Evolutionary conservation across 2,888 invertebrate species (phyloP).

Genomic region (Eilema griseolum): DNA sequence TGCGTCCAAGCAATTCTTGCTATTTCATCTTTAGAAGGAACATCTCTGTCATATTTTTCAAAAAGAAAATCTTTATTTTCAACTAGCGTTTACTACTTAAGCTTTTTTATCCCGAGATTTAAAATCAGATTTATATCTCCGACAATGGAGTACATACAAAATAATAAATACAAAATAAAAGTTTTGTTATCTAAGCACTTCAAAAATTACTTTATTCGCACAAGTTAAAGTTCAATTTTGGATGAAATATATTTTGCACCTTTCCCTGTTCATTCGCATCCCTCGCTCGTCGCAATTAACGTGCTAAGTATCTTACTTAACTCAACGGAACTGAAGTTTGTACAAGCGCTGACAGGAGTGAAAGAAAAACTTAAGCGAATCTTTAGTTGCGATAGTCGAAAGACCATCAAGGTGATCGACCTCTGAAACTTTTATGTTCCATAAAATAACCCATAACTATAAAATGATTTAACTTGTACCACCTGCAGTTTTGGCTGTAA

Average conservation of each 20-base stretch:
- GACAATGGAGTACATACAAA: slow-evolving; percentile 26
- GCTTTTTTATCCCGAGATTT: slow-evolving; percentile 17
- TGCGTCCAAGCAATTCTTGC: background rate
- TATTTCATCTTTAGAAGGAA: background rate
- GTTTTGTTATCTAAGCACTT: background rate
- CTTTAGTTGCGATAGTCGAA: slow-evolving; percentile 16
- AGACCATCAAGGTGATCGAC: slow-evolving; percentile 28
- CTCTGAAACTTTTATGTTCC: slow-evolving; percentile 20
- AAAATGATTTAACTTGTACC: slow-evolving; percentile 15
- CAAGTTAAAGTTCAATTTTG: slow-evolving; percentile 16
- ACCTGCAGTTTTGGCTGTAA: slow-evolving; percentile 3
- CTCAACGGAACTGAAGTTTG: slow-evolving; percentile 37
- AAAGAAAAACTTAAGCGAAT: slow-evolving; percentile 32
- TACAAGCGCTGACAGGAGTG: slow-evolving; percentile 37
- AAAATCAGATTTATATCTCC: slow-evolving; percentile 41
- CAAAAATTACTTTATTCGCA: slow-evolving; percentile 21
- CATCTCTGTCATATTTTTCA: background rate
- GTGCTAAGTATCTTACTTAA: slow-evolving; percentile 40
- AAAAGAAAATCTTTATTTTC: slow-evolving; percentile 13
- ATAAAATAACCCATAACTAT: slow-evolving; percentile 19
- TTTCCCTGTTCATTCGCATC: slow-evolving; percentile 22
- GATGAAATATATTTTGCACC: background rate
- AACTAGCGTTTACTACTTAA: slow-evolving; percentile 21
- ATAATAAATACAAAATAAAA: slow-evolving; percentile 35
- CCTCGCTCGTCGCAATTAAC: slow-evolving; percentile 34